These are phyloP conservation scores for Odocoileus hemionus DNA, from an alignment of 2,113 vertebrate species.

Conservation along the genomic window DNA sequence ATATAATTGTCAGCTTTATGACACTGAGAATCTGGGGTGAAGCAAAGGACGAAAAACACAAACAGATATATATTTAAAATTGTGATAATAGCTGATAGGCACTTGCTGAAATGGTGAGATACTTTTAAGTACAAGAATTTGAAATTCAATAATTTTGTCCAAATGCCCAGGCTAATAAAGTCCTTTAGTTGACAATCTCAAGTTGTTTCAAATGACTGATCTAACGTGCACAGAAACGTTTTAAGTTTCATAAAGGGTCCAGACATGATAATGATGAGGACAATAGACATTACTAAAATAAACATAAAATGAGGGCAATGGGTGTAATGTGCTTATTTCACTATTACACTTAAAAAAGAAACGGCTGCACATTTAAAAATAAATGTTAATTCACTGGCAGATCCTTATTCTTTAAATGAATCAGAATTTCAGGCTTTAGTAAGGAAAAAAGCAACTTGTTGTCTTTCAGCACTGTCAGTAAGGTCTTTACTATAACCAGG, in stretches of 20 bases:
- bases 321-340: slow-evolving; percentile 61
- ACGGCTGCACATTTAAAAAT: slow-evolving; percentile 72
- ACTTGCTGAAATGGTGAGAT: not conserved
- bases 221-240: not conserved
- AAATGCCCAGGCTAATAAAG: not conserved
- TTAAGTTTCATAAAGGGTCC: slow-evolving; percentile 52
- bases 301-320: slow-evolving; percentile 65
- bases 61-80: not conserved
- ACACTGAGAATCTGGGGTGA: not conserved
- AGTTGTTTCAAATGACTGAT: not conserved
- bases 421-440: slow-evolving; percentile 22
- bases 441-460: not conserved
- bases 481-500: not conserved
- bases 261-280: slow-evolving; percentile 65
- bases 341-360: slow-evolving; percentile 57
- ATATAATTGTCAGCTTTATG: not conserved
- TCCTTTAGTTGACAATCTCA: not conserved
- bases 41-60: not conserved
- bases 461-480: not conserved
- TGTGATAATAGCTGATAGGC: not conserved
- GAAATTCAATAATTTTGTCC: not conserved
- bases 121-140: slow-evolving; percentile 9
- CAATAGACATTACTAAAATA: slow-evolving; percentile 71
- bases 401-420: slow-evolving; percentile 59
- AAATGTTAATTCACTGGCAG: slow-evolving; percentile 61